Percentiles rank a stretch among this genome's conserved stretches.
phyloP scores from a whole-genome alignment of 1,140 invertebrate species.

The Drosophila bifasciata region DNA sequence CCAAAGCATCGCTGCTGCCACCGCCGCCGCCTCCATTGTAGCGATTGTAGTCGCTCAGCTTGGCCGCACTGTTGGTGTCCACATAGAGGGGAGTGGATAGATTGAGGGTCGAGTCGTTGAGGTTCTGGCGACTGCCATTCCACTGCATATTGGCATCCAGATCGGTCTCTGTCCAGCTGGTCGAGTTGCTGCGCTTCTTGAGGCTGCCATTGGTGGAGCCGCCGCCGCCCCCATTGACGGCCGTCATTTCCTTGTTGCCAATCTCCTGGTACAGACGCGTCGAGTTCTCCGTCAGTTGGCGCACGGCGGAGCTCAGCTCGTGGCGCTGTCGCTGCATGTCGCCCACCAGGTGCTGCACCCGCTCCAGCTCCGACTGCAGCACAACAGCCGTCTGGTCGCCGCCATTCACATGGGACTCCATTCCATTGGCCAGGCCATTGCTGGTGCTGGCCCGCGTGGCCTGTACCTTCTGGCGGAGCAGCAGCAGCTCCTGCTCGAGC shows the following conservation, averaged over 20 bases:
- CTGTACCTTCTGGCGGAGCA: conserved; percentile 93
- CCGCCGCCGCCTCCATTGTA: conserved; percentile 61
- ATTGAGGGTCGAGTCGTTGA: conserved; percentile 73
- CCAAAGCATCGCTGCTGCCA: conserved; percentile 69
- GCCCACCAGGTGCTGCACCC: conserved; percentile 92
- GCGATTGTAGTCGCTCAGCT: conserved; percentile 73
- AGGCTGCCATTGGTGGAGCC: conserved; percentile 66
- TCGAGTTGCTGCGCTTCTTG: conserved; percentile 84
- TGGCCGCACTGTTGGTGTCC: conserved; percentile 84
- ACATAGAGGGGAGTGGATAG: conserved; percentile 85
- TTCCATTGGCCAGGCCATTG: conserved; percentile 42
- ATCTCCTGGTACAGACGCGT: conserved; percentile 84
- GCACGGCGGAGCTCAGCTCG: conserved; percentile 91
- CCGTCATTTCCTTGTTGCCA: conserved; percentile 77
- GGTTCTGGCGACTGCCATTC: conserved; percentile 67
- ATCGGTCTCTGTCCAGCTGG: conserved; percentile 95
- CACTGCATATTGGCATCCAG: conserved; percentile 88
- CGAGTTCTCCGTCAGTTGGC: conserved; percentile 91
- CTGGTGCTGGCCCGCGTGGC: conserved; percentile 85
- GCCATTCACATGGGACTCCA: conserved; percentile 69
- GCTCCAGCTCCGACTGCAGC: conserved; percentile 91
- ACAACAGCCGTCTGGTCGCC: conserved; percentile 86
- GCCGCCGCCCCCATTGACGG: conserved; percentile 32
- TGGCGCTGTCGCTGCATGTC: conserved; percentile 93
- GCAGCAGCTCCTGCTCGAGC: conserved; percentile 93